Evolutionary conservation across 2,113 vertebrate species (phyloP), one percentile per base, ranked within the genome.

Genomic region (Dasyornis broadbenti): DNA sequence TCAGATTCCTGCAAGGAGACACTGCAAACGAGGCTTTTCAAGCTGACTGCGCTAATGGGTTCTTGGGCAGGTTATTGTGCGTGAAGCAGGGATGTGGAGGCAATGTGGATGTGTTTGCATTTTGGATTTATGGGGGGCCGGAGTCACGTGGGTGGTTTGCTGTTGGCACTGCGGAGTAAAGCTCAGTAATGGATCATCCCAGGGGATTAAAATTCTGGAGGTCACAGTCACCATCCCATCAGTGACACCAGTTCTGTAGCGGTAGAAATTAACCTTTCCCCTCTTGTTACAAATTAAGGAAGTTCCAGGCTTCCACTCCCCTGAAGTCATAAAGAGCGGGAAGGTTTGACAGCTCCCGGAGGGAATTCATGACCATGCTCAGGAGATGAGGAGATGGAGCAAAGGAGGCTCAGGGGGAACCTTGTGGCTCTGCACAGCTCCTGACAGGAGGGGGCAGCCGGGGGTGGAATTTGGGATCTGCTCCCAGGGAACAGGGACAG

Each of bases 1-100:
- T 81, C 44, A 15, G 15, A 10, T 44, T 92, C 70, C 76, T 92
- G 71, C 78, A 93, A 76, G 73, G 66, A 93, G 93, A 31, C 64
- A 45, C 82, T 24, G 50, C 61, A 68, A 27, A 39, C 33, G 49
- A 50, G 66, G 86, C 17, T 76, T 61, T 66, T 44, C 18, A 11
- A 87, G 63, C 47, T 17, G 37, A 37, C 24, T 6, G 21, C 11
- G 11, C 44, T 21, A 0, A 15, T 15, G 16, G 21, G 20, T 5
- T 54, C 50, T 5, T n/a, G 64, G 61, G 82, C 19, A 15, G 10
- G 44, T 33, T 12, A 1, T 15, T 82, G 45, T 20, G 42, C 11
- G 1, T 1, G 59, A 15, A 42, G 39, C 54, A 50, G 85, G 37
- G 44, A 2, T 1, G 2, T 19, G 31, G 44, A 45, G 31, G 24